phyloP scores from a whole-genome alignment of 2,113 vertebrate genomes.

The Sigmodon hispidus region DNA sequence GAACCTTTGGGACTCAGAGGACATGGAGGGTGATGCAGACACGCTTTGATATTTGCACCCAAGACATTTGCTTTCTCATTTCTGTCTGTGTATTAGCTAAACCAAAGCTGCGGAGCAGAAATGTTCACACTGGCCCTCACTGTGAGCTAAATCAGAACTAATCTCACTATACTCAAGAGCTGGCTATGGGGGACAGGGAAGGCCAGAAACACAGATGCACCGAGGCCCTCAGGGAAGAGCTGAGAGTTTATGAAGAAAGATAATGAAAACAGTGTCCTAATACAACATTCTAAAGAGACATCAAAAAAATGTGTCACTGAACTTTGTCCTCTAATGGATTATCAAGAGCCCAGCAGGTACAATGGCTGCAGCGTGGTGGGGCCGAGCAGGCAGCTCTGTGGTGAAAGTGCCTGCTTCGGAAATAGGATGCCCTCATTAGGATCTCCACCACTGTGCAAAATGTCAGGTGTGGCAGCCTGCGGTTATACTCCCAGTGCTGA shows the following conservation, averaged over 20 bases:
- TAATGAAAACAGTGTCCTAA: background rate
- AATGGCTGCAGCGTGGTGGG: background rate
- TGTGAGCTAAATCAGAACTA: background rate
- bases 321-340: background rate
- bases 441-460: background rate
- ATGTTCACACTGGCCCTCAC: background rate
- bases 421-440: too few species aligned
- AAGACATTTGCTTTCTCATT: background rate
- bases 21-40: background rate
- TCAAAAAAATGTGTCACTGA: background rate
- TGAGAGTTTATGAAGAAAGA: background rate
- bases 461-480: background rate
- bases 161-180: background rate
- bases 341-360: background rate
- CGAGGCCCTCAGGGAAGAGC: background rate
- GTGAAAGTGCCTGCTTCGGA: background rate
- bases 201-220: background rate
- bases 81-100: background rate
- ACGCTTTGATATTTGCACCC: too few species aligned
- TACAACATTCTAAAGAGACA: background rate
- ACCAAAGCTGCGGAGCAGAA: background rate
- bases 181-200: background rate
- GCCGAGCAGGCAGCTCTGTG: background rate
- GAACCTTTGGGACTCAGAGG: fast-evolving
- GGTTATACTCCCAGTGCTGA: background rate